Evolutionary conservation across 2,797 vertebrate genomes (phyloP).

Genomic region (Lacerta viridis): DNA sequence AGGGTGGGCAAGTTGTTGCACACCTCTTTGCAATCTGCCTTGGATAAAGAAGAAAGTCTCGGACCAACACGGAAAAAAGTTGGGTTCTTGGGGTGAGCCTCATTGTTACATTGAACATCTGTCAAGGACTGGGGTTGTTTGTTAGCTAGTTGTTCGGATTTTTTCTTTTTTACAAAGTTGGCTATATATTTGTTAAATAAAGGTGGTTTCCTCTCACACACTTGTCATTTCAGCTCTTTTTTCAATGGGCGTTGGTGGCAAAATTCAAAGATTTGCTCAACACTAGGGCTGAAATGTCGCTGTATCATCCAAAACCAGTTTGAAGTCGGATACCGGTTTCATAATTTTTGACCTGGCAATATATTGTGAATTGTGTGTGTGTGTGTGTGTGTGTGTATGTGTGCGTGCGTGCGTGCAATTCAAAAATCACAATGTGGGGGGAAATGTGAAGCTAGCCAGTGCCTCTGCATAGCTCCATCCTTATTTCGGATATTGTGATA

Average conservation of each 20-base stretch:
- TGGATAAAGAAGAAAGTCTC: slow-evolving; percentile 91
- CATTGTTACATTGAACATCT: slow-evolving; percentile 15
- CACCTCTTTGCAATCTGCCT: slow-evolving; percentile 86
- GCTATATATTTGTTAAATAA: slow-evolving; percentile 61
- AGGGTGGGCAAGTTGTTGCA: slow-evolving; percentile 93
- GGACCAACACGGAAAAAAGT: slow-evolving; percentile 86
- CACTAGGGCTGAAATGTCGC: too few relatives aligned
- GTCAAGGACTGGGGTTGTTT: not conserved
- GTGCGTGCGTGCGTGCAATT: too few relatives aligned
- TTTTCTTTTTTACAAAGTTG: slow-evolving; percentile 44
- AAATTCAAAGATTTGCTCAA: not conserved
- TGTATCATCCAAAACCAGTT: too few relatives aligned
- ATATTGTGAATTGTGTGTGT: too few relatives aligned
- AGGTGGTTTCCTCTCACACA: slow-evolving; percentile 31
- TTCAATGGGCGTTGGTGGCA: slow-evolving; percentile 1
- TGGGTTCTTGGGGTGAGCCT: slow-evolving; percentile 84
- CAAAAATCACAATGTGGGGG: too few relatives aligned
- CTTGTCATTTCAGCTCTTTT: slow-evolving; percentile 15
- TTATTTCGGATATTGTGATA: too few relatives aligned
- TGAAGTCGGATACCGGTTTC: too few relatives aligned
- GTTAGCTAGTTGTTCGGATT: slow-evolving; percentile 15
- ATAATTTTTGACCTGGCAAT: too few relatives aligned
- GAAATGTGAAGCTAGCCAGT: too few relatives aligned
- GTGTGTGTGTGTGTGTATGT: too few relatives aligned
- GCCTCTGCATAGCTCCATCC: too few relatives aligned